Evolutionary conservation across 2,797 vertebrate genomes (phyloP), one percentile per base, ranked within the genome.

Genomic region (Liasis olivaceus): DNA sequence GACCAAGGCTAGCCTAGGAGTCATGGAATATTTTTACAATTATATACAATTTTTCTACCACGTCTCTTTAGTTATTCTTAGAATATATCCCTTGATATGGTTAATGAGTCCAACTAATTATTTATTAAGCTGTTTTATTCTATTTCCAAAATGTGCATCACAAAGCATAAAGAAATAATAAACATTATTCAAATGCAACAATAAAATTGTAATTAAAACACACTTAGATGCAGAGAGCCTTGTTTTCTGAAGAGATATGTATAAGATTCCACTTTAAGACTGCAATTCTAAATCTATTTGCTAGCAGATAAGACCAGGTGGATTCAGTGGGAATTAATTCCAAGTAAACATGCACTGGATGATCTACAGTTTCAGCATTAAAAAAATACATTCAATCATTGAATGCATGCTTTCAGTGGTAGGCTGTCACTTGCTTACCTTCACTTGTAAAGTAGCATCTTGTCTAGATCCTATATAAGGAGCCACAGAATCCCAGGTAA

Each of bases 401-500:
- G 62, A 31, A 87, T 77, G 24, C 11, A 1, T 88, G 20, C 8
- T 81, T 77, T 12, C 1, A 90, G 13, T 56, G 22, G 15, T 88
- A 31, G 36, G 7, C 56, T 87, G 85, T 47, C 42, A 84, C 3
- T 28, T 87, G 51, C 96, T 97, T 93, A 99, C 98, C 98, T 98
- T 98, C 95, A 95, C 97, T 90, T 97, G 95, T 51, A 95, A 77
- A 63, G 90, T 20, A 2, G 95, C 94, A 88, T 97, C 97, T 95
- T 96, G 95, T 90, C 92, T 95, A 0, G 94, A 93, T 90, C 95
- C 96, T 91, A 94, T 96, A 62, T 97, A 97, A n/a, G 98, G 94
- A 89, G 98, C 97, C 47, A 99, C 96, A 0, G 98, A 97, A 13
- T 97, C 97, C 98, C 99, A 99, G n/a, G 98, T 99, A 96, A 98